Percentiles rank a stretch among this genome's conserved stretches.
Conservation (phyloP, 2,113 vertebrate genomes). For the Percina caprodes region DNA sequence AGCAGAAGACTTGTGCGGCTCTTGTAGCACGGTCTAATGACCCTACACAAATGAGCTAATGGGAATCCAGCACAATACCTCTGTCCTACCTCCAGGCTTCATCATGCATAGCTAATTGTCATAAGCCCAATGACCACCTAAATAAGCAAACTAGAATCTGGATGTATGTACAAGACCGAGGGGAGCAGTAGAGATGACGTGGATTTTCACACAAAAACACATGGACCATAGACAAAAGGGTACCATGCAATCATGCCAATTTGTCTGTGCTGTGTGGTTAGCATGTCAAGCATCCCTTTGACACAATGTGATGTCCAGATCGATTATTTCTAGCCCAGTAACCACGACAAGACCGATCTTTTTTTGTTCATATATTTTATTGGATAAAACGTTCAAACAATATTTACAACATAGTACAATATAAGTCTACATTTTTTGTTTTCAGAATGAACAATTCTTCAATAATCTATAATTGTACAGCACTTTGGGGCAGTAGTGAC, state of each 20-base stretch:
- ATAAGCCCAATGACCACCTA: conserved; percentile 74
- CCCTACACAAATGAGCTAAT: conserved; percentile 74
- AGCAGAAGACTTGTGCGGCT: conserved; percentile 57
- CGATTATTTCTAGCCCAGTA: conserved; percentile 50
- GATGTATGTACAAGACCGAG: conserved; percentile 61
- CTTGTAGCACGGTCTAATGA: conserved; percentile 72
- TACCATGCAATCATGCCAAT: conserved; percentile 22
- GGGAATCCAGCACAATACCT: conserved; percentile 66
- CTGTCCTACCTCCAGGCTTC: conserved; percentile 78
- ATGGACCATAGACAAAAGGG: conserved; percentile 14
- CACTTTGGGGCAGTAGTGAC: no score
- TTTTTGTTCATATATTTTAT: no score
- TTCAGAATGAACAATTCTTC: no score
- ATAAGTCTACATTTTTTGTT: no score
- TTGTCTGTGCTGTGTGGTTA: conserved; percentile 47
- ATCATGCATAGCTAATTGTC: conserved; percentile 80
- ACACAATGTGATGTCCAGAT: conserved; percentile 43
- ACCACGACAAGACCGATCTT: conserved; percentile 5
- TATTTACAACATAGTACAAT: no score
- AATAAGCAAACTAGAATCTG: conserved; percentile 74
- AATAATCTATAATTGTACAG: no score
- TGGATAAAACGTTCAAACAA: no score
- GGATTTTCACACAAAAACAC: conserved; percentile 32
- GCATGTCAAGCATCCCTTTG: conserved; percentile 42
- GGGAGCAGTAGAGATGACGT: conserved; percentile 30